These are phyloP conservation scores for Sceloporus undulatus DNA, from an alignment of 2,113 vertebrate genomes.

Conservation along the genomic window DNA sequence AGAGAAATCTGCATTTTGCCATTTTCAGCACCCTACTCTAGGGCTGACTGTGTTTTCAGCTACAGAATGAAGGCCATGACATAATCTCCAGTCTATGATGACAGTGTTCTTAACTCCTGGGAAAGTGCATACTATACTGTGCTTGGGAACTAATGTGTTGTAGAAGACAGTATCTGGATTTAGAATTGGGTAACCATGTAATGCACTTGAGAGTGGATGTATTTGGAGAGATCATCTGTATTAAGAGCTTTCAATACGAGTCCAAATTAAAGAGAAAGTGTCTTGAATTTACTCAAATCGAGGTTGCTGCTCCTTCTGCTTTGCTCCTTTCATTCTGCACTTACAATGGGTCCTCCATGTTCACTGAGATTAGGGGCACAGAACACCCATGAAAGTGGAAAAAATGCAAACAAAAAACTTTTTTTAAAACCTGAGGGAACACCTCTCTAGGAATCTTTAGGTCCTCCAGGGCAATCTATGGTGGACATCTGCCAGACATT, in stretches of 20 bases:
- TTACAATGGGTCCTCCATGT: too few species aligned
- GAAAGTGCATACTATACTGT: not conserved
- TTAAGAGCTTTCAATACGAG: not conserved
- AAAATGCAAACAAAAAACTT: too few species aligned
- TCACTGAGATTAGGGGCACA: too few species aligned
- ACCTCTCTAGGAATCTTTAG: too few species aligned
- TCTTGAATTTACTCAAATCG: not conserved
- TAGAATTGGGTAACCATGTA: not conserved
- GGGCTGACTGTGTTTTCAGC: not conserved
- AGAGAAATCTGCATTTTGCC: not conserved
- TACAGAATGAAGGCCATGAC: not conserved
- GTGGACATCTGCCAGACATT: too few species aligned
- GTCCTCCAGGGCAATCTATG: too few species aligned
- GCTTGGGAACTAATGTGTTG: not conserved
- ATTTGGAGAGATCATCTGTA: not conserved
- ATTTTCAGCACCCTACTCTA: slow-evolving; percentile 28
- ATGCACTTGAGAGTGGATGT: not conserved
- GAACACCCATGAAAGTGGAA: too few species aligned
- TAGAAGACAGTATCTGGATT: not conserved
- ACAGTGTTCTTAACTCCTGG: not conserved
- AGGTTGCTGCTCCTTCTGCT: not conserved
- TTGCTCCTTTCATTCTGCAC: not conserved
- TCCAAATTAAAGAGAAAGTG: not conserved
- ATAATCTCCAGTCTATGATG: not conserved
- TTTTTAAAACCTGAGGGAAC: too few species aligned